Evolutionary conservation across 2,797 vertebrate genomes (phyloP).

Genomic region (Sternarchorhynchus goeldii): DNA sequence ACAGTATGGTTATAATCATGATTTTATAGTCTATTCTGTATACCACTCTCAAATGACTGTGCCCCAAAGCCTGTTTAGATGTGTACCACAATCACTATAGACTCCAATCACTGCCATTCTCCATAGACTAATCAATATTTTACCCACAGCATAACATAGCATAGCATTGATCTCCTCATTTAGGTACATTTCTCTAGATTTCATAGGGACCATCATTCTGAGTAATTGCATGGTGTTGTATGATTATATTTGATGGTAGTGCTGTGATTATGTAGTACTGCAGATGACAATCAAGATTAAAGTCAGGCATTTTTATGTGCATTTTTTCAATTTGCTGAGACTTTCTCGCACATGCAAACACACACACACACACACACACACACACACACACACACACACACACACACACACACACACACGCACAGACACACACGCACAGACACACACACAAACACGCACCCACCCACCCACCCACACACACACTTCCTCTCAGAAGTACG

Average conservation of each 20-base stretch:
- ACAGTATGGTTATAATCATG: conserved; percentile 38
- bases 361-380: conserved; percentile 8
- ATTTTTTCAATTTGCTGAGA: conserved; percentile 50
- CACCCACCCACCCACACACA: conserved; percentile 18
- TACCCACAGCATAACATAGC: conserved; percentile 38
- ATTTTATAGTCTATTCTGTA: conserved; percentile 10
- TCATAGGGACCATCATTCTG: conserved; percentile 43
- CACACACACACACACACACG: not conserved
- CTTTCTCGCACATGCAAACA: conserved; percentile 21
- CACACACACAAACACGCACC: conserved; percentile 18
- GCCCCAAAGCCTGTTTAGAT: conserved; percentile 12
- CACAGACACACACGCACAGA: conserved; percentile 14
- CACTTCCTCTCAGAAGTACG: conserved; percentile 43
- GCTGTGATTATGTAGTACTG: conserved; percentile 54
- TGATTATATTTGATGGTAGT: conserved; percentile 54
- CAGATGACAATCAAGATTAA: conserved; percentile 55
- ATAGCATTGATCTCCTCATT: conserved; percentile 43
- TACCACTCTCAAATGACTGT: conserved; percentile 15
- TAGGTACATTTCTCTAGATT: conserved; percentile 41
- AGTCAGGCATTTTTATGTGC: conserved; percentile 52
- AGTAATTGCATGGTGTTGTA: conserved; percentile 49
- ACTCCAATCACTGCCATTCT: conserved; percentile 43
- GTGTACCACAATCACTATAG: conserved; percentile 4
- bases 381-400: conserved; percentile 39
- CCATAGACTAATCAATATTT: conserved; percentile 46